phyloP scores from a whole-genome alignment of 2,797 vertebrate genomes.

The Choloepus didactylus region DNA sequence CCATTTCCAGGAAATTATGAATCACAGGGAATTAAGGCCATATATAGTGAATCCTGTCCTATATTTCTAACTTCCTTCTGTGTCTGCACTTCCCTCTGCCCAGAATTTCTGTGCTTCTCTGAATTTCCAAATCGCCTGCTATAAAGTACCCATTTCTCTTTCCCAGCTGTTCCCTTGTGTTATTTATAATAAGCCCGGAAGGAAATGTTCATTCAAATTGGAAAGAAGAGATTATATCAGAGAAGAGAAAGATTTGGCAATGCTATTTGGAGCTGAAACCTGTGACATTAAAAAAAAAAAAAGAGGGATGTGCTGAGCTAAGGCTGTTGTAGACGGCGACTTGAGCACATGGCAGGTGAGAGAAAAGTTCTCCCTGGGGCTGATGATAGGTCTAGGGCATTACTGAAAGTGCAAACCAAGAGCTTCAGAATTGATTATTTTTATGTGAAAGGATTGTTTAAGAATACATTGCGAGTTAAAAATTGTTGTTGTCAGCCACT shows the following conservation, averaged over 20 bases:
- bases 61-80: slow-evolving; percentile 76
- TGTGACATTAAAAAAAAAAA: not conserved
- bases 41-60: slow-evolving; percentile 70
- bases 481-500: slow-evolving; percentile 66
- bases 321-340: slow-evolving; percentile 20
- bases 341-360: not conserved
- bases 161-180: slow-evolving; percentile 44
- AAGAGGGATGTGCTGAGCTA: slow-evolving; percentile 56
- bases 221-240: slow-evolving; percentile 52
- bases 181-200: slow-evolving; percentile 67
- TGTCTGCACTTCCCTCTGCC: slow-evolving; percentile 74
- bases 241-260: slow-evolving; percentile 68
- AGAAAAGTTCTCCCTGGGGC: not conserved
- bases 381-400: not conserved
- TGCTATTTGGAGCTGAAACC: slow-evolving; percentile 68
- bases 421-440: slow-evolving; percentile 68
- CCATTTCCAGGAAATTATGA: slow-evolving; percentile 69
- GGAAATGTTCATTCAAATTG: slow-evolving; percentile 73
- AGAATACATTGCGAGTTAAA: slow-evolving; percentile 61
- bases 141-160: slow-evolving; percentile 79
- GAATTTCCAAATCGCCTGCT: slow-evolving; percentile 70
- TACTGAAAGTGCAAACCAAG: slow-evolving; percentile 47
- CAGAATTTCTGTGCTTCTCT: slow-evolving; percentile 80
- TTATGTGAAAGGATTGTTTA: slow-evolving; percentile 65
- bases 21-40: slow-evolving; percentile 73